phyloP scores from a whole-genome alignment of 2,797 vertebrate species.

The Rachycentron canadum region DNA sequence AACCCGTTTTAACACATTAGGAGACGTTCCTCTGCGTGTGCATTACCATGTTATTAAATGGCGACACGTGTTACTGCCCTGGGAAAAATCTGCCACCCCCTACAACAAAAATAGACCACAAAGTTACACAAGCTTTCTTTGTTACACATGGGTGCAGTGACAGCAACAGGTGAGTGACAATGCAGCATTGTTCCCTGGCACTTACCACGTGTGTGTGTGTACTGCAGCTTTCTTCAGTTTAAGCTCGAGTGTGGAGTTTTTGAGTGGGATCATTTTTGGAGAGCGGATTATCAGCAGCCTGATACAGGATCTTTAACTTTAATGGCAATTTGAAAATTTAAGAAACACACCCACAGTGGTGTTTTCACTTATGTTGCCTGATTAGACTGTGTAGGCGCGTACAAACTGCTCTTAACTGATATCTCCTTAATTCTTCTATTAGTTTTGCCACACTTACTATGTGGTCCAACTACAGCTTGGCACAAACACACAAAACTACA shows the following conservation, averaged over 20 bases:
- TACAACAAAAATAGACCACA: background rate
- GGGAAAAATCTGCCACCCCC: constrained; percentile 5
- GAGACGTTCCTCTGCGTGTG: background rate
- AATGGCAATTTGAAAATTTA: background rate
- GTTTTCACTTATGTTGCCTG: background rate
- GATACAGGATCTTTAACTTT: background rate
- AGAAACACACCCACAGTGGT: background rate
- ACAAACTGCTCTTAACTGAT: background rate
- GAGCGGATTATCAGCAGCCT: background rate
- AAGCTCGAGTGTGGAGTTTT: no score
- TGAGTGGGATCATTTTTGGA: background rate
- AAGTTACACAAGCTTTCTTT: constrained; percentile 6
- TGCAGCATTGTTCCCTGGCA: constrained; percentile 17
- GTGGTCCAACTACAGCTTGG: background rate
- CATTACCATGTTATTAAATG: constrained; percentile 20
- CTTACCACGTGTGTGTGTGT: background rate
- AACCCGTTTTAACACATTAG: background rate
- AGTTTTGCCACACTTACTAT: background rate
- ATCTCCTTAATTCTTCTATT: constrained; percentile 20
- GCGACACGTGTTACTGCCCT: constrained; percentile 3
- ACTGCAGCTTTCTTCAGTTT: background rate
- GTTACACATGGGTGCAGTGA: constrained; percentile 16
- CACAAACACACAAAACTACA: background rate
- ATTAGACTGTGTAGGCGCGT: background rate
- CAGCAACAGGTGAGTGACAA: constrained; percentile 33